phyloP scores from a whole-genome alignment of 2,797 vertebrate species.

The Melanotaenia parkinsoni region DNA sequence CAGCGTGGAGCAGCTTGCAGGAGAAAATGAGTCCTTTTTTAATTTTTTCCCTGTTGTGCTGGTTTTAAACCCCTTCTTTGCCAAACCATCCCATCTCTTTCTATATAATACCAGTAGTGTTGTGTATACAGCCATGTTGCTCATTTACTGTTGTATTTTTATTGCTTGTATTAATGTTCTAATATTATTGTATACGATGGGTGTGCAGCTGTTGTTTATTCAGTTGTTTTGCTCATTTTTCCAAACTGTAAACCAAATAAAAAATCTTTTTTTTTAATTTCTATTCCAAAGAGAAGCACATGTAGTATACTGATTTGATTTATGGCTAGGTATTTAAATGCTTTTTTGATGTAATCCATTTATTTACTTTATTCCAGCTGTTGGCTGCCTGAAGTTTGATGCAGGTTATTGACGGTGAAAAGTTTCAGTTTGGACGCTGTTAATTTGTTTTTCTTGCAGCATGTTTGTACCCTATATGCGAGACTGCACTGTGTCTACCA shows the following conservation, averaged over 20 bases:
- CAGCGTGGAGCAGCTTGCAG: constrained; percentile 65
- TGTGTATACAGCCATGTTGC: constrained; percentile 61
- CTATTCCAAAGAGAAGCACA: constrained; percentile 76
- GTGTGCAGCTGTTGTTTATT: constrained; percentile 48
- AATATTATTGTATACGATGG: constrained; percentile 66
- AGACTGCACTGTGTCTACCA: constrained; percentile 37
- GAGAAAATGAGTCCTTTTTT: constrained; percentile 13
- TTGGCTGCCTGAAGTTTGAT: constrained; percentile 32
- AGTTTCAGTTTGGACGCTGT: constrained; percentile 38
- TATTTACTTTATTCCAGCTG: constrained; percentile 53
- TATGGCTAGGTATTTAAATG: constrained; percentile 77
- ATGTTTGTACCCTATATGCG: constrained; percentile 39
- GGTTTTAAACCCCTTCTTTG: constrained; percentile 49
- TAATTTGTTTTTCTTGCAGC: constrained; percentile 26
- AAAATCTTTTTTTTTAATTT: constrained; percentile 53
- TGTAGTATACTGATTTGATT: constrained; percentile 68
- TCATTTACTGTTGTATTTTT: constrained; percentile 73
- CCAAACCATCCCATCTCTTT: constrained; percentile 52
- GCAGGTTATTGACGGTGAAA: constrained; percentile 42
- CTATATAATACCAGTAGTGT: constrained; percentile 63
- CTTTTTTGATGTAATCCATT: constrained; percentile 62
- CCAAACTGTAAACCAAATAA: constrained; percentile 71
- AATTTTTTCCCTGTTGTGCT: constrained; percentile 35
- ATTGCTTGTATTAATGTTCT: constrained; percentile 70
- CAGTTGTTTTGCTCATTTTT: constrained; percentile 32